Percentiles rank a stretch among this genome's conserved stretches.
Conservation (phyloP, 1,140 invertebrate genomes). For the Camponotus pennsylvanicus region DNA sequence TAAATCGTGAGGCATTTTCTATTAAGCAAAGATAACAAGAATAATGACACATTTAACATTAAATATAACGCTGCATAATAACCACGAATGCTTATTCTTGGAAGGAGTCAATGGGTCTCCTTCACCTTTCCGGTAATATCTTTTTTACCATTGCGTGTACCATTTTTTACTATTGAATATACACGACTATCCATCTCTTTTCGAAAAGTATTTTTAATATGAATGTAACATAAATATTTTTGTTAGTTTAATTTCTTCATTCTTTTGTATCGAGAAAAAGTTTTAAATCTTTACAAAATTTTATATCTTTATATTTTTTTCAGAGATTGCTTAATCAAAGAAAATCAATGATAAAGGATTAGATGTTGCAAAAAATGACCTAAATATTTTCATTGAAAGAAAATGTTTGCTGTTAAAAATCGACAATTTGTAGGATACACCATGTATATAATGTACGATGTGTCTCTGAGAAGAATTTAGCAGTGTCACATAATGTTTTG, state of each 20-base stretch:
- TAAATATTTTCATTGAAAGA: background rate
- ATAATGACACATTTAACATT: conserved; percentile 23
- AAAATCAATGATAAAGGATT: background rate
- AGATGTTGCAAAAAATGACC: background rate
- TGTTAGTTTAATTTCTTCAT: background rate
- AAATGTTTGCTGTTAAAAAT: background rate
- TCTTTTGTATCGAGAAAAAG: background rate
- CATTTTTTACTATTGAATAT: background rate
- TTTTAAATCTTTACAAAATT: background rate
- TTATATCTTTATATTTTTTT: background rate
- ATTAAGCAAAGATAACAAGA: conserved; percentile 35
- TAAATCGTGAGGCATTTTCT: conserved; percentile 23
- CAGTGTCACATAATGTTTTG: conserved; percentile 23
- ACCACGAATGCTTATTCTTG: conserved; percentile 2
- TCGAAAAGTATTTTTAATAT: background rate
- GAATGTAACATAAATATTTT: background rate
- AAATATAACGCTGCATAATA: conserved; percentile 35
- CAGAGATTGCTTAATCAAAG: background rate
- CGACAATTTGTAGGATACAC: background rate
- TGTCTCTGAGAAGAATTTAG: background rate
- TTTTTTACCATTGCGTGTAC: background rate
- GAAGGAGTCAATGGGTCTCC: conserved; percentile 30
- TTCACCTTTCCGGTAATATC: background rate
- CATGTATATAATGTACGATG: background rate
- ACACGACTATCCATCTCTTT: background rate